These are phyloP conservation scores for Torymus texanus DNA, from an alignment of 2,888 invertebrate species.

Conservation along the genomic window DNA sequence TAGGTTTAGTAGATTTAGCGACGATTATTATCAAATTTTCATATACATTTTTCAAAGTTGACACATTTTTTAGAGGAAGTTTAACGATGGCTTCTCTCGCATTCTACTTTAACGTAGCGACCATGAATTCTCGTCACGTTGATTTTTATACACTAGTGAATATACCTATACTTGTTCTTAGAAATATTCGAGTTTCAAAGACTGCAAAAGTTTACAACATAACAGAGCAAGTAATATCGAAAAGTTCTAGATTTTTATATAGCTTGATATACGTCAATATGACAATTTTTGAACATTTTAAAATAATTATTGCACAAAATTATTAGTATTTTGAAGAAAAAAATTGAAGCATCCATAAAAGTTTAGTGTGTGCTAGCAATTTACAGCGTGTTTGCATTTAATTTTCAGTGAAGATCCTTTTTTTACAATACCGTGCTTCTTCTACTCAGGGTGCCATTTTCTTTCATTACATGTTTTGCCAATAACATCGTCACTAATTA, in stretches of 20 bases:
- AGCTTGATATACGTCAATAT: not conserved
- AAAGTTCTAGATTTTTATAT: conserved; percentile 46
- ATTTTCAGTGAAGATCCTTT: conserved; percentile 22
- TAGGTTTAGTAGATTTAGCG: conserved; percentile 22
- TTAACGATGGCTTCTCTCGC: conserved; percentile 6
- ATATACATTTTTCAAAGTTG: not conserved
- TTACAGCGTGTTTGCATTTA: conserved; percentile 17
- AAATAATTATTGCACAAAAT: conserved; percentile 13
- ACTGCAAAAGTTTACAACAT: conserved; percentile 23
- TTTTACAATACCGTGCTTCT: conserved; percentile 66
- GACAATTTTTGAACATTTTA: not conserved
- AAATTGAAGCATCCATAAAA: not conserved
- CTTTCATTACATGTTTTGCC: conserved; percentile 47
- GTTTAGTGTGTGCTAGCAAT: conserved; percentile 7
- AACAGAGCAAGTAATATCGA: not conserved
- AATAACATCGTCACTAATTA: conserved; percentile 24
- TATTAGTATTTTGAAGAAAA: not conserved
- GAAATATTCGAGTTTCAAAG: conserved; percentile 21
- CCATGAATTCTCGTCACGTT: not conserved
- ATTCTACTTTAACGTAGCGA: not conserved
- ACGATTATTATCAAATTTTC: conserved; percentile 9
- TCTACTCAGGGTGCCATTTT: conserved; percentile 74
- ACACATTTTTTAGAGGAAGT: conserved; percentile 1
- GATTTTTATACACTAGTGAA: not conserved
- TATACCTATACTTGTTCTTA: not conserved